Conservation (phyloP, 2,113 vertebrate genomes). For the Chloebia gouldiae region DNA sequence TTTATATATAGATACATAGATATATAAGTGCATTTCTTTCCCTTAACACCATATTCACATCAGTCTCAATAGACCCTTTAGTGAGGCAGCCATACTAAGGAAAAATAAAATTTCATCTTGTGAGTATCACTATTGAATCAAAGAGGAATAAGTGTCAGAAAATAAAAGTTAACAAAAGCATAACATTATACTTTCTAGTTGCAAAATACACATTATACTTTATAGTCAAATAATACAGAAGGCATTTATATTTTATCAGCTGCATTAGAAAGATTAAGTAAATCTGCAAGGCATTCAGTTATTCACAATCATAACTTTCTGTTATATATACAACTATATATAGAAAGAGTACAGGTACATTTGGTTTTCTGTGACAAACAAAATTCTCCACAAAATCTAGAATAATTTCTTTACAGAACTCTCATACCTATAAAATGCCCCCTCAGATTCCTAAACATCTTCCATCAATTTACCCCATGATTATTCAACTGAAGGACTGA, state of each 20-base stretch:
- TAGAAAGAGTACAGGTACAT: background rate
- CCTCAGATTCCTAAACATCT: background rate
- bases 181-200: background rate
- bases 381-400: background rate
- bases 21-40: background rate
- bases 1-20: no score
- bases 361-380: background rate
- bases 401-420: background rate
- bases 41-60: background rate
- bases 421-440: background rate
- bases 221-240: background rate
- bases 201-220: background rate
- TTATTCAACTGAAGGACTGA: background rate
- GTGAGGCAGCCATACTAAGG: background rate
- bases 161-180: background rate
- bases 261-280: background rate
- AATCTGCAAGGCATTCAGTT: background rate
- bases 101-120: background rate
- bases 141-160: background rate
- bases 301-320: background rate
- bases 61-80: background rate
- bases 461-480: fast-evolving
- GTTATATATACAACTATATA: background rate
- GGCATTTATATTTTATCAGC: background rate
- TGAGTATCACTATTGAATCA: background rate